Percentiles rank a stretch among this genome's conserved stretches.
Evolutionary conservation across 2,888 invertebrate species (phyloP).

Genomic region (Epinotia nisella): DNA sequence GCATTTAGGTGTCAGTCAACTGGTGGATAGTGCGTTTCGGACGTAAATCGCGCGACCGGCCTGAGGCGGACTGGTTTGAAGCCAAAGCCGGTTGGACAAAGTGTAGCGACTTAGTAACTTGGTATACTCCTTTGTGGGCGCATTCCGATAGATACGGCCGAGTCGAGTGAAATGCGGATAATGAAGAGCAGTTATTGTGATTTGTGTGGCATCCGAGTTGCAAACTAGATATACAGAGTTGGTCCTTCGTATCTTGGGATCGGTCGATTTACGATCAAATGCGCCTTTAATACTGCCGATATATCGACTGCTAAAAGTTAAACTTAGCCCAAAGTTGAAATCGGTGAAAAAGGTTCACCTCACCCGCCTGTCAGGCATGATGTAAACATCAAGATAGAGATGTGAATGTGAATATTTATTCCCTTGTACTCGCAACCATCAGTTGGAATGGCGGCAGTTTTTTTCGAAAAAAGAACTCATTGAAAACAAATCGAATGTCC

Average conservation of each 20-base stretch:
- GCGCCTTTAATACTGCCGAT: constrained; percentile 16
- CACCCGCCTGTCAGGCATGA: constrained; percentile 33
- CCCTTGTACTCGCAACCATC: constrained; percentile 26
- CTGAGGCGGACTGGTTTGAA: constrained; percentile 64
- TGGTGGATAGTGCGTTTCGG: constrained; percentile 71
- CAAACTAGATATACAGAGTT: constrained; percentile 61
- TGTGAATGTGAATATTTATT: constrained; percentile 37
- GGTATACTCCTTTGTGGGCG: constrained; percentile 78
- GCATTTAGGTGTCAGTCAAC: constrained; percentile 84
- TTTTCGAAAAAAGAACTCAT: constrained; percentile 31
- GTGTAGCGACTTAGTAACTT: constrained; percentile 76
- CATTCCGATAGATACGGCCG: constrained; percentile 81
- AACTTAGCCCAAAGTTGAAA: constrained; percentile 32
- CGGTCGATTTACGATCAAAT: constrained; percentile 55
- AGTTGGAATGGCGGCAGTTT: constrained; percentile 29
- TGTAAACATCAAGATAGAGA: constrained; percentile 40
- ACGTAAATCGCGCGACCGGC: constrained; percentile 53
- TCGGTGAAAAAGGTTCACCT: constrained; percentile 20
- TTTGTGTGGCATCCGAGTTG: constrained; percentile 74
- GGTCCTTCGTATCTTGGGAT: constrained; percentile 50
- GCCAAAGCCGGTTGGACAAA: constrained; percentile 77
- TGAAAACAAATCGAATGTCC: constrained; percentile 41
- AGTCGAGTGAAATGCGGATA: constrained; percentile 77
- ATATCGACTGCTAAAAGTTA: constrained; percentile 23
- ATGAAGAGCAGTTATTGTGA: constrained; percentile 82